phyloP scores from a whole-genome alignment of 2,888 invertebrate species.

The Epistrophella euchroma region DNA sequence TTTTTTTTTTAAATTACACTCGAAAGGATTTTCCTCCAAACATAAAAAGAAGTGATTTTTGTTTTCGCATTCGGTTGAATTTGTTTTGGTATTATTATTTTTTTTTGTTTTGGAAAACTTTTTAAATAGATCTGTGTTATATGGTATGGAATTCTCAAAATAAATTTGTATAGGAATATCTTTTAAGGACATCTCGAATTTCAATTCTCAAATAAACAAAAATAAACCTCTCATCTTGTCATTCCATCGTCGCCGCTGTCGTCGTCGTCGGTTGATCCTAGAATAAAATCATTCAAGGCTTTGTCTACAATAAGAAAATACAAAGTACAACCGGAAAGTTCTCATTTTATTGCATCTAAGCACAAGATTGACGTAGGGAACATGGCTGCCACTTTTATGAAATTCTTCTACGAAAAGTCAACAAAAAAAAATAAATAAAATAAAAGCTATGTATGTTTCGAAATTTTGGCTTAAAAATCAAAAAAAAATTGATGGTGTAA shows the following conservation, averaged over 20 bases:
- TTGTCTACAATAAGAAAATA: conserved; percentile 1
- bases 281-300: neutral
- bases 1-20: neutral
- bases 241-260: neutral
- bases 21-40: neutral
- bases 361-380: neutral
- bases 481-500: too few relatives aligned
- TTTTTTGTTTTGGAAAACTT: neutral
- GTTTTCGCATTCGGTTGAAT: neutral
- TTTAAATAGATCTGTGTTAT: neutral
- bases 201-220: conserved; percentile 1
- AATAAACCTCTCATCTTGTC: neutral
- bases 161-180: neutral
- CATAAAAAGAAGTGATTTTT: neutral
- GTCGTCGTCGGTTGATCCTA: neutral
- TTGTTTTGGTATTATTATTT: neutral
- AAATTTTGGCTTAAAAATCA: too few relatives aligned
- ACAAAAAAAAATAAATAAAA: neutral
- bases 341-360: conserved; percentile 10
- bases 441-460: too few relatives aligned
- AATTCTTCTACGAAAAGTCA: neutral
- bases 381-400: neutral
- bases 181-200: conserved; percentile 1
- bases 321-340: neutral
- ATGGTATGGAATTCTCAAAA: neutral